A percentile compares a stretch with the other conserved stretches of the same genome.
phyloP scores from a whole-genome alignment of 2,113 vertebrate genomes.

The Seriola dumerili region DNA sequence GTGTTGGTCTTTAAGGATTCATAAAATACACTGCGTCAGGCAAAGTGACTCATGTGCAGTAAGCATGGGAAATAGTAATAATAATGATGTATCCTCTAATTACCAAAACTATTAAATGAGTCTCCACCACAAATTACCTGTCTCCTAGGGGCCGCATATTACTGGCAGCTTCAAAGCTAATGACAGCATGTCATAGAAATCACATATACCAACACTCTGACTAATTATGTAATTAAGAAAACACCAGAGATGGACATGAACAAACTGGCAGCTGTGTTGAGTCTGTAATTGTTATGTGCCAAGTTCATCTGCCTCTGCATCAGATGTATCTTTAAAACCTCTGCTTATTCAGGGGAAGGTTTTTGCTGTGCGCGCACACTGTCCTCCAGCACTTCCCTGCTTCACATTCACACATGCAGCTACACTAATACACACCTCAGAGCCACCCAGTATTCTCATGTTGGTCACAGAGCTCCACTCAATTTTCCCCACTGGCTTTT shows the following conservation, averaged over 20 bases:
- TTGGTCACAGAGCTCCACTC: not conserved
- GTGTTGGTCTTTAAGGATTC: not conserved
- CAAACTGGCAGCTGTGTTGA: conserved; percentile 50
- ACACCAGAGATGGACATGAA: conserved; percentile 56
- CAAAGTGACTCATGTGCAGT: conserved; percentile 18
- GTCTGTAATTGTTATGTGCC: conserved; percentile 60
- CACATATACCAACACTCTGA: conserved; percentile 56
- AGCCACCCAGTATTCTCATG: not conserved
- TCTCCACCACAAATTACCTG: conserved; percentile 50
- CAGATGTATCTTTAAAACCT: conserved; percentile 22
- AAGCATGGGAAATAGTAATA: conserved; percentile 48
- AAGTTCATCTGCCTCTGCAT: conserved; percentile 31
- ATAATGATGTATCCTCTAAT: conserved; percentile 58
- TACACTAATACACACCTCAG: not conserved
- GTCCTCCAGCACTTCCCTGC: not conserved
- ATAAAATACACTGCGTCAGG: not conserved
- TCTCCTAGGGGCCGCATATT: conserved; percentile 42
- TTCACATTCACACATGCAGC: conserved; percentile 8
- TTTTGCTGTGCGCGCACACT: conserved; percentile 24
- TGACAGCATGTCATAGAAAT: conserved; percentile 70
- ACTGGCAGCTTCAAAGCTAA: conserved; percentile 73
- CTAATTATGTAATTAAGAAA: conserved; percentile 77
- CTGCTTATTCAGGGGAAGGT: conserved; percentile 25
- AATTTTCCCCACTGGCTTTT: not conserved
- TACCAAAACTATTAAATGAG: conserved; percentile 65